A percentile compares a stretch with the other conserved stretches of the same genome.
These are phyloP conservation scores for Acanthosepion pharaonis DNA, from an alignment of 2,888 invertebrate species.

Conservation along the genomic window DNA sequence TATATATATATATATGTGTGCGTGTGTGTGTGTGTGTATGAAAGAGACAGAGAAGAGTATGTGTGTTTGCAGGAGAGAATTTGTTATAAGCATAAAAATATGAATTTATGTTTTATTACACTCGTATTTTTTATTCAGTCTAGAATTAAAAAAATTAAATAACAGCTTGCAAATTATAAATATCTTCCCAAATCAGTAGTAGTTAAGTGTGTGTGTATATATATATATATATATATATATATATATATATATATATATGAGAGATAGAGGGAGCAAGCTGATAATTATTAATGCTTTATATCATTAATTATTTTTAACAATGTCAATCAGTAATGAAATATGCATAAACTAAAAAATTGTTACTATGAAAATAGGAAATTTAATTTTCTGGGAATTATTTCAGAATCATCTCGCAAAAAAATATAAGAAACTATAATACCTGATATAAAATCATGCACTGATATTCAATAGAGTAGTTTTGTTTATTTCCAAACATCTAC, in stretches of 20 bases:
- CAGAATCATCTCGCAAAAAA: neutral
- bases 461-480: neutral
- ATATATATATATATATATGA: neutral
- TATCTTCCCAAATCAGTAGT: neutral
- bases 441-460: neutral
- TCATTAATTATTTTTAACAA: neutral
- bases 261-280: neutral
- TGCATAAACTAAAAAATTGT: neutral
- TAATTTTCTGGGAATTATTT: neutral
- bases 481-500: neutral
- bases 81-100: too few species aligned
- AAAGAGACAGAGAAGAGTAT: too few species aligned
- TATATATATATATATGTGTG: too few species aligned
- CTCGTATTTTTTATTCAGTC: neutral
- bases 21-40: too few species aligned
- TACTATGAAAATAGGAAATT: neutral
- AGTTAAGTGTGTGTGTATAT: neutral
- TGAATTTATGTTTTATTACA: neutral
- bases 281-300: neutral
- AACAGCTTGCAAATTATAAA: neutral
- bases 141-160: neutral
- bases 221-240: neutral
- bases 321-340: neutral
- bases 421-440: too few species aligned
- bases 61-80: too few species aligned